These are phyloP conservation scores for Amiota minor DNA, from an alignment of 2,888 invertebrate species.

Conservation along the genomic window DNA sequence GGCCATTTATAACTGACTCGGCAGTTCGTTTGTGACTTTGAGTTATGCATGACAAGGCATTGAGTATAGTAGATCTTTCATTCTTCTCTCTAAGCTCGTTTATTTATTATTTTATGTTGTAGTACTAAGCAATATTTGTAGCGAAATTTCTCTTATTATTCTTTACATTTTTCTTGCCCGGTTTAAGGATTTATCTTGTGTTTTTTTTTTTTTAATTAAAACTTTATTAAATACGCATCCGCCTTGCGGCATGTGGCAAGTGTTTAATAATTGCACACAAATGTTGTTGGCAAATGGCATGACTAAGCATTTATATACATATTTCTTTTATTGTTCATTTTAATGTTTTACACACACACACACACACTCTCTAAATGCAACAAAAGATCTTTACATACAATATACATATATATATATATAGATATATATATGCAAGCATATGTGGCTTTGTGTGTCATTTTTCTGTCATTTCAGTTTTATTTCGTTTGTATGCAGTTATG, in stretches of 20 bases:
- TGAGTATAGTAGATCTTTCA: too few relatives aligned
- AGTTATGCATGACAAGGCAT: constrained; percentile 3
- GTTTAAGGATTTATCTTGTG: background rate
- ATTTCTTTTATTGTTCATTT: too few relatives aligned
- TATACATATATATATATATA: background rate
- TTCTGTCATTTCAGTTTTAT: too few relatives aligned
- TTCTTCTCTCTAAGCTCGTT: too few relatives aligned
- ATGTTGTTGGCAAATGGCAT: background rate
- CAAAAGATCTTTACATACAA: background rate
- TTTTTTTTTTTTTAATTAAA: background rate
- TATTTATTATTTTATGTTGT: too few relatives aligned
- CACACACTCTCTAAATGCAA: background rate
- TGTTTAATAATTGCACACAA: background rate
- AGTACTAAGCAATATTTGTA: too few relatives aligned
- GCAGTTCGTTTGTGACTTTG: constrained; percentile 2
- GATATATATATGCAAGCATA: background rate
- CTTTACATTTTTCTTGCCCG: too few relatives aligned
- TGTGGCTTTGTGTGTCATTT: background rate
- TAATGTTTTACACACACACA: too few relatives aligned
- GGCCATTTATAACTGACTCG: background rate
- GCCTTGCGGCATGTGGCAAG: background rate
- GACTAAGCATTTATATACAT: background rate
- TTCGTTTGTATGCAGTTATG: too few relatives aligned
- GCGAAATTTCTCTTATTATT: too few relatives aligned
- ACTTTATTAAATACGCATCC: background rate